These are phyloP conservation scores for Euproctis similis DNA, from an alignment of 2,888 invertebrate species.

Conservation along the genomic window DNA sequence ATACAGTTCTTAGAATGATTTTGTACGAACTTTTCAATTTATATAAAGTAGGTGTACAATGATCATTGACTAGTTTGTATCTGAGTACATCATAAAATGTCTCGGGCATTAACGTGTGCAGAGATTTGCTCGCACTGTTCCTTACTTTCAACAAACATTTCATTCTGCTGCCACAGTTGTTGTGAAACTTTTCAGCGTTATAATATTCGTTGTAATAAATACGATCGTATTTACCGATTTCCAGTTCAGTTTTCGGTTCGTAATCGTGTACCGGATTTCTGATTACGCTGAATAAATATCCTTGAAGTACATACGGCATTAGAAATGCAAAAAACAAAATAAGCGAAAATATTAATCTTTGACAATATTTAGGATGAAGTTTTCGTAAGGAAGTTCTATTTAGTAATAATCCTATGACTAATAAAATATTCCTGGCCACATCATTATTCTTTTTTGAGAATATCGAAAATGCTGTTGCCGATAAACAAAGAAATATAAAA, in stretches of 20 bases:
- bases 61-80: slow-evolving; percentile 14
- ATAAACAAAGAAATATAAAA: slow-evolving; percentile 21
- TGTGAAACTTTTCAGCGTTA: background rate
- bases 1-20: slow-evolving; percentile 20
- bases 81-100: slow-evolving; percentile 10
- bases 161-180: slow-evolving; percentile 18
- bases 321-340: slow-evolving; percentile 29
- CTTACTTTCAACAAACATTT: slow-evolving; percentile 25
- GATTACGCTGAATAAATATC: slow-evolving; percentile 24
- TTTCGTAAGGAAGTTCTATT: slow-evolving; percentile 19
- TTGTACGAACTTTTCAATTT: slow-evolving; percentile 17
- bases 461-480: slow-evolving; percentile 15
- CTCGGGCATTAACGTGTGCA: slow-evolving; percentile 23
- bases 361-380: slow-evolving; percentile 16
- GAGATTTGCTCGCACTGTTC: slow-evolving; percentile 7
- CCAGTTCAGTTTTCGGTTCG: slow-evolving; percentile 17
- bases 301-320: slow-evolving; percentile 28
- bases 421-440: slow-evolving; percentile 18
- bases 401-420: slow-evolving; percentile 32
- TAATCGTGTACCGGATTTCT: slow-evolving; percentile 25
- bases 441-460: slow-evolving; percentile 20
- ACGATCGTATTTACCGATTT: slow-evolving; percentile 10
- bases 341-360: slow-evolving; percentile 19
- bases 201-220: slow-evolving; percentile 3
- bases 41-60: slow-evolving; percentile 20